Base-by-base conservation (phyloP, 2,797 vertebrate genomes). In the Microcaecilia unicolor region DNA sequence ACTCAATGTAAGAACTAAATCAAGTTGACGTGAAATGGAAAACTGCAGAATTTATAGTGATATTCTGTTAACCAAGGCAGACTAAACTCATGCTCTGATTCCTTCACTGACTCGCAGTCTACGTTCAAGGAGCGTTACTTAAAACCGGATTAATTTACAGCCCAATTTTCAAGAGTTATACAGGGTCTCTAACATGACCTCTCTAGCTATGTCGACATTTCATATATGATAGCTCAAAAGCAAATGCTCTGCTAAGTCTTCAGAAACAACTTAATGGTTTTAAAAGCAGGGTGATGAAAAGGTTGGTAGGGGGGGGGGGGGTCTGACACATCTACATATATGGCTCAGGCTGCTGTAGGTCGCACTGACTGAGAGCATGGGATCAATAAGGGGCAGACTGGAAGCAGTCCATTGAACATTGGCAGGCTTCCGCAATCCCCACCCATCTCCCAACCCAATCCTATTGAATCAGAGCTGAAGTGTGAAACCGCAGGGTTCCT, bases 211-310 rank as follows among this genome's bases (percentile, higher is more conserved):
- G 28, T 27, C 50, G 60, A 53, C 51, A 67, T 75, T 61, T 60
- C 61, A 49, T 72, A 70, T 60, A 50, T 55, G 66, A 74, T 56
- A 64, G 41, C 46, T 58, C 41, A 58, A 52, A 74, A 66, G 67
- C 15, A 40, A 67, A 58, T 21, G 44, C 61, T 51, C 56, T 44
- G 28, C 45, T 63, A 58, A 51, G 39, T 47, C 51, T 61, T 60
- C 63, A 72, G n/a, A 62, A 71, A 68, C 18, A 58, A 55, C 40
- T 18, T 44, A 66, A 63, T 58, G 59, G 51, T 67, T 64, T 67
- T 66, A 69, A 76, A 74, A 73, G 55, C 34, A 27, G 26, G 1
- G 41, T 25, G 67, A 61, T 78, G 70, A 81, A 80, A 81, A 68
- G 62, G 40, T 37, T n/a, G n/a, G n/a, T n/a, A n/a, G n/a, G n/a